Evolutionary conservation across 2,888 invertebrate genomes (phyloP), one percentile per base, ranked within the genome.

Genomic region (Eurois occulta): DNA sequence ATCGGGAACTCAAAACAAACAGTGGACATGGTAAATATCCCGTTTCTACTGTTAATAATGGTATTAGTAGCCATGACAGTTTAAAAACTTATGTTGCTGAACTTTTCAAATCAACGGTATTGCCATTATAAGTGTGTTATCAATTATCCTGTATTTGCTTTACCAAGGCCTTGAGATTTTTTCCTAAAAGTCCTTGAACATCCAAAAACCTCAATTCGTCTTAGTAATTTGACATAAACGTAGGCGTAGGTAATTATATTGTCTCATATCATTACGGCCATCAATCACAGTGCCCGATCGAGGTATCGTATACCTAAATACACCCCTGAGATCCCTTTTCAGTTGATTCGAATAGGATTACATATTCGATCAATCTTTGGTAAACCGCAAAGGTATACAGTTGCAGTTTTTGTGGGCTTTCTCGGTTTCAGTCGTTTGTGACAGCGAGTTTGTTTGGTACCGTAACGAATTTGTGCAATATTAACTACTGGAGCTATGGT

Each of bases 281-380:
- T 89, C 89, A 87, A 89, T 89, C 89, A 88, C 81, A 78, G 48
- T 64, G 18, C 70, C n/a, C 65, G 72, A 78, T 86, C 80, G 75
- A 76, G 68, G 65, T 65, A 76, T 69, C 80, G 64, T 69, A 28
- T 84, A 72, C 80, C 81, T 88, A 89, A 89, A 88, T 88, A 89
- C 79, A 88, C 87, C 83, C 87, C 74, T 72, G 89, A 85, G 87
- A 84, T 78, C 64, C 85, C 81, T 75, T 84, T 87, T 85, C 85
- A 85, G 77, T 82, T 78, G 80, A 81, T 79, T 78, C 74, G 58
- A 83, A 85, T 81, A 78, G 77, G 80, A 87, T 84, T 84, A 83
- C 75, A 52, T 79, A 80, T 78, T 73, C 78, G 77, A 88, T 87
- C 87, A 74, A 88, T 89, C 87, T 87, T 78, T 81, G 41, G 48